Conservation (phyloP, 2,113 vertebrate genomes). For the Erinaceus europaeus region DNA sequence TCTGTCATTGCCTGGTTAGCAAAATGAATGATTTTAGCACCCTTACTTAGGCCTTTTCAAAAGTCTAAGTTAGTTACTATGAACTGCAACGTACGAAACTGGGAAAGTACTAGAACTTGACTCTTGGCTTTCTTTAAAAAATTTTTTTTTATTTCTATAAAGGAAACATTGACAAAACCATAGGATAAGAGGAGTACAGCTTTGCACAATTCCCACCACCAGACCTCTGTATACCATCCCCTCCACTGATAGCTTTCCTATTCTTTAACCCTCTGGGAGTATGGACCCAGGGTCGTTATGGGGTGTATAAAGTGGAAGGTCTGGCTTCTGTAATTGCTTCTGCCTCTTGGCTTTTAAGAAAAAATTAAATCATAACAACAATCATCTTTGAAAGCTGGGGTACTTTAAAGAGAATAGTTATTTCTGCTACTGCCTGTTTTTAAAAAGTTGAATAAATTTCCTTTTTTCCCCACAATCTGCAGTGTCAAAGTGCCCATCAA, state of each 20-base stretch:
- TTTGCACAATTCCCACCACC: no score
- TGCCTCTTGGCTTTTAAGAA: background rate
- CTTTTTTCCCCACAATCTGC: conserved; percentile 55
- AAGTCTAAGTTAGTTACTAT: conserved; percentile 55
- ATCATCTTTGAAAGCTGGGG: conserved; percentile 34
- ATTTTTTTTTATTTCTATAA: no score
- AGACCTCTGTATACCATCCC: no score
- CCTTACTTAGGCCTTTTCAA: conserved; percentile 27
- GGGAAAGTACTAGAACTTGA: conserved; percentile 14
- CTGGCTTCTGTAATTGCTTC: no score
- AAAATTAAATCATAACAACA: conserved; percentile 32
- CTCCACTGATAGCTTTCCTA: no score
- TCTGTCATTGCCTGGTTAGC: conserved; percentile 9
- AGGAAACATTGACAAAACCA: no score
- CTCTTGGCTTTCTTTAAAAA: conserved; percentile 22
- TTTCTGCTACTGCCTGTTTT: conserved; percentile 45
- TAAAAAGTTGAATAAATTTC: conserved; percentile 53
- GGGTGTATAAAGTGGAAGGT: no score
- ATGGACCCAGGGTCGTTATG: no score
- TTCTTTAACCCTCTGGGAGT: no score
- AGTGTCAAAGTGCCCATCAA: conserved; percentile 72
- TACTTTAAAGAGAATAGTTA: conserved; percentile 15
- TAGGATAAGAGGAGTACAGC: no score
- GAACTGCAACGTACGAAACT: conserved; percentile 41
- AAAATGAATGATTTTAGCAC: conserved; percentile 19